Base-by-base conservation (phyloP, 2,888 invertebrate species). In the Cataglyphis altisquamis region DNA sequence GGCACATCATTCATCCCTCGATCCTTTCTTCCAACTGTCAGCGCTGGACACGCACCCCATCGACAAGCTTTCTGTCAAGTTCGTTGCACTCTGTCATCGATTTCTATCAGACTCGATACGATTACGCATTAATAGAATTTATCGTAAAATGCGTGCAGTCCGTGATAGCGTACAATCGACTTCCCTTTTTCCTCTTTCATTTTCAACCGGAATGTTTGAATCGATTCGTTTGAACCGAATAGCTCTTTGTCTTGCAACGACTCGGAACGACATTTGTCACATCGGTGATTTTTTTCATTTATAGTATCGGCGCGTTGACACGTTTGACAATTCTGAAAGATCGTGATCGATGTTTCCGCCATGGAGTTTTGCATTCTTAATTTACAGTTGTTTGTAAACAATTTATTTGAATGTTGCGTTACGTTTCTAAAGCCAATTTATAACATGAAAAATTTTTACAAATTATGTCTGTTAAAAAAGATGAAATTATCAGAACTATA, bases 41-140 rank as follows among this genome's bases (percentile, higher is more conserved):
- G 55, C 75, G 41, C 81, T 66, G 36, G 48, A 25, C 66, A 55
- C 73, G 52, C 52, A 82, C 74, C 64, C 84, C 45, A 62, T 82
- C 88, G 85, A 64, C 84, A 68, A 83, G 89, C 81, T 84, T 86
- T 90, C 83, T 73, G 84, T 85, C 88, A 86, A 88, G 90, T 89
- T 90, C 90, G 87, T 88, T 90, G 88, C 87, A 70, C 90, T 87
- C 88, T 82, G 82, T 80, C 90, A 89, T 89, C 90, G 89, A 89
- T 90, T 89, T 90, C 77, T 82, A 86, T 84, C 55, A 45, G 41
- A 63, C 78, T 85, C 80, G 75, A 84, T 81, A 77, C 74, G 80
- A 88, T 87, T 82, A 82, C 74, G 75, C 86, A 86, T 87, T 84
- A 86, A 89, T 66, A 70, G 66, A 81, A 73, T 63, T 70, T 63